Base-by-base conservation (phyloP, 2,797 vertebrate genomes). In the Chaenodraco wilsoni region DNA sequence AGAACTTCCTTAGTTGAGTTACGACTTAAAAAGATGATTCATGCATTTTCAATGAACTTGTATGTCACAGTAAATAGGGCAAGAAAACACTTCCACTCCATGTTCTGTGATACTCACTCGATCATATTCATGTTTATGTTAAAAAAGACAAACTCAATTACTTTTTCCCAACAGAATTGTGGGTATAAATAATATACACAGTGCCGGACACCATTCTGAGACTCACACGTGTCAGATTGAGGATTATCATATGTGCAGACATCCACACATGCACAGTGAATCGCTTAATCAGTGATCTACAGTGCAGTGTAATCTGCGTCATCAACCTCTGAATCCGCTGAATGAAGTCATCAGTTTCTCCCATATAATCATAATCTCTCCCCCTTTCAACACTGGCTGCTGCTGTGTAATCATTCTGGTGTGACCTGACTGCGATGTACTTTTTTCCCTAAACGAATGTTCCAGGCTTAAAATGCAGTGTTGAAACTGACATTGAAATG, bases 361-460 rank as follows among this genome's bases (percentile, higher is more conserved):
- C 52, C 73, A 72, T 59, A 49, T 69, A 79, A 77, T 84, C 45
- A 84, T 64, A 55, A 82, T 77, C 79, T 65, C 46, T 65, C 48
- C 49, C 69, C 74, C 65, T 78, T 73, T 85, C 72, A 70, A 14
- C 67, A 56, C 57, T 21, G 54, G 40, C 59, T 77, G 33, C 33
- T 37, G 69, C 72, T 70, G 65, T 78, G 64, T 76, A 85, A 85
- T 87, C 79, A 84, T 67, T 79, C 65, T 76, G 79, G 40, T 62
- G 60, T 54, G 78, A 83, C 81, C 58, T 81, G 64, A 50, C 19
- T 64, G 67, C 3, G 5, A 55, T 59, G 43, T 15, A 1, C 17
- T 74, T 60, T 11, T 62, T 58, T 40, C 59, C 61, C 44, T 49
- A 69, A 79, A 68, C 72, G 41, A 67, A 37, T 55, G 37, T 68